Conservation (phyloP, 2,113 vertebrate species). For the Embiotoca jacksoni region DNA sequence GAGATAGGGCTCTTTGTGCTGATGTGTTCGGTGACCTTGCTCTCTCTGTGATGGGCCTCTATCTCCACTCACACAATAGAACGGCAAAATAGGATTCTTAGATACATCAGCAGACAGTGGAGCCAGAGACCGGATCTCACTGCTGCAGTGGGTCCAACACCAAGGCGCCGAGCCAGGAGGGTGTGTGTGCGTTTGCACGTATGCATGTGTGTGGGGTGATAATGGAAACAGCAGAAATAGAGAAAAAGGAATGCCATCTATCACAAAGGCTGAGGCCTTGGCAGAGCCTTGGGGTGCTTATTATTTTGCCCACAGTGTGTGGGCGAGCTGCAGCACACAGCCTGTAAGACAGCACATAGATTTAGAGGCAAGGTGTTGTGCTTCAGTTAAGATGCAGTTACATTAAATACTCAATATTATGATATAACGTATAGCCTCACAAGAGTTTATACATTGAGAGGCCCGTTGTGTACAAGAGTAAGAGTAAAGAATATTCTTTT, state of each 20-base stretch:
- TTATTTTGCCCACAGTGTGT: conserved; percentile 71
- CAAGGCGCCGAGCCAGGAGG: conserved; percentile 35
- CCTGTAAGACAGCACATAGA: conserved; percentile 28
- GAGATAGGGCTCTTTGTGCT: conserved; percentile 75
- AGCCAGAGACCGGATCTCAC: conserved; percentile 65
- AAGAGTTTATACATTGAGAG: neutral
- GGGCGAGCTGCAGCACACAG: conserved; percentile 48
- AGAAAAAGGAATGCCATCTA: conserved; percentile 69
- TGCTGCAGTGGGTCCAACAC: conserved; percentile 58
- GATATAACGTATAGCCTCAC: neutral
- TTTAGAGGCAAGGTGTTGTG: conserved; percentile 33
- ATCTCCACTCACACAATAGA: conserved; percentile 76
- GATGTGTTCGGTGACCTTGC: conserved; percentile 79
- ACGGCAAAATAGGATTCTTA: conserved; percentile 77
- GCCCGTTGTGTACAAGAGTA: neutral
- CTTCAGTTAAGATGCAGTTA: conserved; percentile 46
- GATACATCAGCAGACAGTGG: conserved; percentile 73
- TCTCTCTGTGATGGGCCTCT: conserved; percentile 74
- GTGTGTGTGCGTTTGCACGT: conserved; percentile 4
- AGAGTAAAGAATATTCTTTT: neutral
- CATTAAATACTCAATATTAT: neutral
- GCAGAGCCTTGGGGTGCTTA: conserved; percentile 62
- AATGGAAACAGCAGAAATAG: conserved; percentile 60
- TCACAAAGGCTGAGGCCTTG: conserved; percentile 68
- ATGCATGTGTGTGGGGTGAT: conserved; percentile 38